Evolutionary conservation across 2,113 vertebrate genomes (phyloP), one percentile per base, ranked within the genome.

Genomic region (Microtus montanus): DNA sequence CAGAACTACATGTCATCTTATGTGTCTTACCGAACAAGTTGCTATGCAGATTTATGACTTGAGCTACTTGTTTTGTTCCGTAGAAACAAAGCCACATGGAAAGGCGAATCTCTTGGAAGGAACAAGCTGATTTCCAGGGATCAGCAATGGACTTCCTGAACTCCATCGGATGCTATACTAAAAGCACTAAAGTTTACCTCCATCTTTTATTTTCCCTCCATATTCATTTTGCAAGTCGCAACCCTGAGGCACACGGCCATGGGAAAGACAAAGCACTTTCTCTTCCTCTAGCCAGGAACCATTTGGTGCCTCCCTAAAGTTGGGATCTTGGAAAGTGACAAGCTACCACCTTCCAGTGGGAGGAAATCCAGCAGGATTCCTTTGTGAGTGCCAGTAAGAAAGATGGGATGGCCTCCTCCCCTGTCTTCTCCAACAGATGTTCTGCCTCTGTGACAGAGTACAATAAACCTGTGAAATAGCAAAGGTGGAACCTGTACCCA

Each of bases 401-500:
- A 94, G 85, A 94, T 49, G 77, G 47, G 52, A 28, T 52, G 54
- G 79, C 49, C 70, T 68, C 54, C 38, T 82, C 41, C 49, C 79
- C 75, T 41, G 68, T 88, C 77, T 86, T 74, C 2, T 3, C 70
- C 73, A 61, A 63, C 94, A 93, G 80, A 87, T 96, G 83, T 90
- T 97, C 92, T 94, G 35, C 89, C 97, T 96, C 84, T 0, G 26
- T 90, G 58, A 96, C 93, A 95, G 66, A 61, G 15, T 8, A 89
- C 26, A 96, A 88, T 95, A 97, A 96, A 96, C 91, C 77, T 38
- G 28, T 26, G 15, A 92, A 96, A 92, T 66, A 91, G 91, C 80
- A 88, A 96, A 95, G 47, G 70, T 20, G 13, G 89, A 44, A 90
- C 79, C 87, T 78, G 41, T 54, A 86, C 52, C 8, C 82, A 88